Percentiles rank a stretch among this genome's conserved stretches.
phyloP scores from a whole-genome alignment of 2,797 vertebrate species.

The Trichosurus vulpecula region DNA sequence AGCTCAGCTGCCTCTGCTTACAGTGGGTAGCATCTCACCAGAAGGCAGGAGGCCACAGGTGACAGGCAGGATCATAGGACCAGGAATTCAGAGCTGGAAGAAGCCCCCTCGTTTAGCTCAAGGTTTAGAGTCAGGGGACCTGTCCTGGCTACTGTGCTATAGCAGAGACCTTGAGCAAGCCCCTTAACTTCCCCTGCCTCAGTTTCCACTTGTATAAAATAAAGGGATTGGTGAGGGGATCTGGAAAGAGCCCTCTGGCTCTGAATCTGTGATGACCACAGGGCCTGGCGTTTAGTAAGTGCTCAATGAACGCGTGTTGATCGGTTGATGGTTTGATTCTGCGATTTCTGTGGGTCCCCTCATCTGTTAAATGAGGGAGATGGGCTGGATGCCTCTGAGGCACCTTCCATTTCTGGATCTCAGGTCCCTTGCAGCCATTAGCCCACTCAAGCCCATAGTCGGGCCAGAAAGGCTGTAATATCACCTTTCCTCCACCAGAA shows the following conservation, averaged over 20 bases:
- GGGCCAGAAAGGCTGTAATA: not conserved
- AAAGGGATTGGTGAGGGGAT: no score
- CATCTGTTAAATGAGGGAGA: no score
- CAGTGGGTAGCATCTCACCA: not conserved
- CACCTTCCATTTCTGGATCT: no score
- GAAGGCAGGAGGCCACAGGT: not conserved
- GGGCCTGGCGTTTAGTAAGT: no score
- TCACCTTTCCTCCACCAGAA: no score
- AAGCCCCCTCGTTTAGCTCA: not conserved
- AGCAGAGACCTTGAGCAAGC: not conserved
- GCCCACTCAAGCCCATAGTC: not conserved
- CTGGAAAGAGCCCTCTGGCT: no score
- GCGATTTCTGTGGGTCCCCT: no score
- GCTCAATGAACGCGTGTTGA: no score
- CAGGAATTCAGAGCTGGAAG: not conserved
- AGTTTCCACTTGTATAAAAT: not conserved
- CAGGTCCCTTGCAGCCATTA: no score
- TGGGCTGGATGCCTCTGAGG: not conserved
- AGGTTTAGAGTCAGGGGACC: not conserved
- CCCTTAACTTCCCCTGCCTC: not conserved
- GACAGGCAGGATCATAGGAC: not conserved
- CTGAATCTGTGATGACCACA: no score
- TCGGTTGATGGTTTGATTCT: no score
- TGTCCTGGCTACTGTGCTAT: not conserved
- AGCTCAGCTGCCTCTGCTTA: not conserved